These are phyloP conservation scores for Podarcis lilfordi DNA, from an alignment of 2,797 vertebrate species.

Conservation along the genomic window DNA sequence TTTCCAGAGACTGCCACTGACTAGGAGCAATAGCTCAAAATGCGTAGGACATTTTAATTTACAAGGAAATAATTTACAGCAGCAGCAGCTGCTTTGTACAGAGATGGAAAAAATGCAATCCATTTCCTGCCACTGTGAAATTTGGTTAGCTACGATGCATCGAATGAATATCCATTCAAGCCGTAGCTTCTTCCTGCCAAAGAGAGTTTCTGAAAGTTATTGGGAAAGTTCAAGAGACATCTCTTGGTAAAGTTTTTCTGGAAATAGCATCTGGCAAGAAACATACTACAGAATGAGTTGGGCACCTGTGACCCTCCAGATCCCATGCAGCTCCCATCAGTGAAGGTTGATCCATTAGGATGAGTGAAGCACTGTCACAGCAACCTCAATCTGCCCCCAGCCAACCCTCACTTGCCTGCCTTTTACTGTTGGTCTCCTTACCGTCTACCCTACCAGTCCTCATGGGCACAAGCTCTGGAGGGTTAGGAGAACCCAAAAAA, in stretches of 20 bases:
- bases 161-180: not conserved
- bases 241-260: not conserved
- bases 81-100: not conserved
- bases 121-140: not conserved
- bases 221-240: not conserved
- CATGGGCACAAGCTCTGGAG: too few species aligned
- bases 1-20: not conserved
- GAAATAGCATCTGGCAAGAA: not conserved
- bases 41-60: not conserved
- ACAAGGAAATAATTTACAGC: not conserved
- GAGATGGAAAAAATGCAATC: not conserved
- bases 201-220: not conserved
- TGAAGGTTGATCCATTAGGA: too few species aligned
- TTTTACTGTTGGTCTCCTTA: too few species aligned
- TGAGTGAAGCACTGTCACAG: too few species aligned
- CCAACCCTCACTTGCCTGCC: too few species aligned
- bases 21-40: not conserved
- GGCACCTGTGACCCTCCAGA: too few species aligned
- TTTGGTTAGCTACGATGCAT: not conserved
- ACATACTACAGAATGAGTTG: not conserved
- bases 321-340: too few species aligned
- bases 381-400: too few species aligned
- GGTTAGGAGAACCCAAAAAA: too few species aligned
- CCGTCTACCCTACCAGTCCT: too few species aligned
- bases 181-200: not conserved